phyloP scores from a whole-genome alignment of 2,797 vertebrate species.

The Catamblyrhynchus diadema region DNA sequence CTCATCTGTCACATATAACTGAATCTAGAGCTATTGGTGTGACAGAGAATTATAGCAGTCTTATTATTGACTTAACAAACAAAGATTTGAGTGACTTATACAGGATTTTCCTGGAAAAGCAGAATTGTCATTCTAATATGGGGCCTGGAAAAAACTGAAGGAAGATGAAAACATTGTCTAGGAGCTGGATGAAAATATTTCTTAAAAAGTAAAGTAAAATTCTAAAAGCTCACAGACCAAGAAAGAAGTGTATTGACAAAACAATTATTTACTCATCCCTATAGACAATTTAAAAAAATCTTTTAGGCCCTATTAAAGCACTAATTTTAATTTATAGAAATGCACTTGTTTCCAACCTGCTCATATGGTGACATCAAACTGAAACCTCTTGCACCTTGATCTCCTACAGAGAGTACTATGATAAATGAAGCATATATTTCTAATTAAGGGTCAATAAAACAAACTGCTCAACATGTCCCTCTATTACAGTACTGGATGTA shows the following conservation, averaged over 20 bases:
- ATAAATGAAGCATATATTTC: conserved; percentile 22
- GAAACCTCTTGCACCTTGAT: not conserved
- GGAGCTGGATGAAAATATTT: not conserved
- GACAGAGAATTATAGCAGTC: not conserved
- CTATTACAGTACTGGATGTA: not conserved
- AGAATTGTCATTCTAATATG: not conserved
- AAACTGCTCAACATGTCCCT: not conserved
- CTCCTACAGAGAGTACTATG: not conserved
- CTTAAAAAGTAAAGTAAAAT: not conserved
- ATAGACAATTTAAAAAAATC: not conserved
- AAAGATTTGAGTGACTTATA: not conserved
- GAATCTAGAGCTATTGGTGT: not conserved
- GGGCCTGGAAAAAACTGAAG: not conserved
- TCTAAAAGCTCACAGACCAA: not conserved
- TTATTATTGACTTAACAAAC: not conserved
- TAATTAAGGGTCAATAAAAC: conserved; percentile 37
- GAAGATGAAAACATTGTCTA: not conserved
- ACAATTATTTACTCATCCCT: not conserved
- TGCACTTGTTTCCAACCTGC: not conserved
- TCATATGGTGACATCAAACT: not conserved
- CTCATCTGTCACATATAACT: not conserved
- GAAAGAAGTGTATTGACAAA: not conserved
- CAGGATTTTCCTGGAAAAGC: not conserved
- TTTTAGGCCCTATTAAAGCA: not conserved
- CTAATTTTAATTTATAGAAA: not conserved